phyloP scores from a whole-genome alignment of 1,140 invertebrate species.

The Kradibia gibbosae region DNA sequence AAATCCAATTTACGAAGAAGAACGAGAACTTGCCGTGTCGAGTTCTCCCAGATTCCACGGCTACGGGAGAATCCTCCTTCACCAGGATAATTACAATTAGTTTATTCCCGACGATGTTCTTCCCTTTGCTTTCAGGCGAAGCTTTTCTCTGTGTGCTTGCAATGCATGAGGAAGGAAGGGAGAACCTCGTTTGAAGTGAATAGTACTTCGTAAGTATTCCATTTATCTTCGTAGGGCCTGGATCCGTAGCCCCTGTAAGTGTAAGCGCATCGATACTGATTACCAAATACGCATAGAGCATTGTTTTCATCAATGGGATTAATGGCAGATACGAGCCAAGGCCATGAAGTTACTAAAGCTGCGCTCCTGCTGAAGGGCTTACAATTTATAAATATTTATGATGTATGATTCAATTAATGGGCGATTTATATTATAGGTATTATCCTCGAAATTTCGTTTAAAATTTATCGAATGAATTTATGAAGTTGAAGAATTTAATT shows the following conservation, averaged over 20 bases:
- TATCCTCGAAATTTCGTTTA: too few relatives aligned
- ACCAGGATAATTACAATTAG: conserved; percentile 35
- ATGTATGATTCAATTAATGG: too few relatives aligned
- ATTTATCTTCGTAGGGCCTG: not conserved
- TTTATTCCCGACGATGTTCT: too few relatives aligned
- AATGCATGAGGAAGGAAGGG: not conserved
- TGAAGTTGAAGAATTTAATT: too few relatives aligned
- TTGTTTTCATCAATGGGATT: not conserved
- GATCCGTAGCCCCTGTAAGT: not conserved
- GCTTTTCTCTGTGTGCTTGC: too few relatives aligned
- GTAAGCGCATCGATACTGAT: not conserved
- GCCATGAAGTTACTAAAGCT: too few relatives aligned
- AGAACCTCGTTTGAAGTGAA: not conserved
- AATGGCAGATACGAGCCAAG: not conserved
- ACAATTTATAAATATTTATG: too few relatives aligned
- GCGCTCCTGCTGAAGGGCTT: too few relatives aligned
- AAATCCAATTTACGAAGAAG: conserved; percentile 47
- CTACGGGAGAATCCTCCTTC: conserved; percentile 4
- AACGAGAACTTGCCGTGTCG: conserved; percentile 3
- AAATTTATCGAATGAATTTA: too few relatives aligned
- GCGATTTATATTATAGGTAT: too few relatives aligned
- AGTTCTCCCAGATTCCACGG: not conserved
- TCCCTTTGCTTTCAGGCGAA: too few relatives aligned
- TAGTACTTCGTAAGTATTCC: not conserved
- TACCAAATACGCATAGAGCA: not conserved